Evolutionary conservation across 2,888 invertebrate genomes (phyloP).

Genomic region (Napeogenes sylphis): DNA sequence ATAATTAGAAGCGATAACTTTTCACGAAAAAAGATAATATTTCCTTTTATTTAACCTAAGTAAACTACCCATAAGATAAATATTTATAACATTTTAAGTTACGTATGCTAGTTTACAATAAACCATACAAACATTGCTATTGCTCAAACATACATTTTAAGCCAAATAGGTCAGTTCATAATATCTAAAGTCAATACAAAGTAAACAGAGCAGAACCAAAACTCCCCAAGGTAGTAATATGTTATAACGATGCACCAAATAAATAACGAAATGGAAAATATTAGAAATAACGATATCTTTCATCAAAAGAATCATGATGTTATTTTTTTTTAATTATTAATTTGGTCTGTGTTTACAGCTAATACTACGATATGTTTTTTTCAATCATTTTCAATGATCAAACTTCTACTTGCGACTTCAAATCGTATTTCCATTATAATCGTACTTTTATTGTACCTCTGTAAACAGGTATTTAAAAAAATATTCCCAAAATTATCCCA

Average conservation of each 20-base stretch:
- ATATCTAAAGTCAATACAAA: slow-evolving; percentile 22
- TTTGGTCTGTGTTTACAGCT: too few species aligned
- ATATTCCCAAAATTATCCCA: too few species aligned
- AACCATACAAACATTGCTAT: slow-evolving; percentile 22
- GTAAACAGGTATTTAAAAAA: too few species aligned
- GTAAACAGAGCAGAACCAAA: slow-evolving; percentile 18
- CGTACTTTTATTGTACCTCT: too few species aligned
- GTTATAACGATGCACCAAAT: slow-evolving; percentile 9
- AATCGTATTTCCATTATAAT: too few species aligned
- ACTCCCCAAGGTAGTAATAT: slow-evolving; percentile 15
- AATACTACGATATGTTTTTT: too few species aligned
- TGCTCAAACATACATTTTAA: slow-evolving; percentile 19
- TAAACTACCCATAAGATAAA: background rate
- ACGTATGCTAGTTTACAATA: background rate
- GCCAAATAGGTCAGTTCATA: slow-evolving; percentile 22
- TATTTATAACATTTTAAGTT: background rate
- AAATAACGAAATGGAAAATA: background rate
- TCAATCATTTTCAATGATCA: too few species aligned
- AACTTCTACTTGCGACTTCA: too few species aligned
- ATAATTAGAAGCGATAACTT: background rate
- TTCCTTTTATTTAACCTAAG: too few species aligned
- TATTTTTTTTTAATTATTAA: too few species aligned
- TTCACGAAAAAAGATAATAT: background rate
- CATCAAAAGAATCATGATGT: too few species aligned
- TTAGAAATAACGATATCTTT: background rate